Evolutionary conservation across 1,140 invertebrate genomes (phyloP).

Genomic region (Trachymyrmex cornetzi): DNA sequence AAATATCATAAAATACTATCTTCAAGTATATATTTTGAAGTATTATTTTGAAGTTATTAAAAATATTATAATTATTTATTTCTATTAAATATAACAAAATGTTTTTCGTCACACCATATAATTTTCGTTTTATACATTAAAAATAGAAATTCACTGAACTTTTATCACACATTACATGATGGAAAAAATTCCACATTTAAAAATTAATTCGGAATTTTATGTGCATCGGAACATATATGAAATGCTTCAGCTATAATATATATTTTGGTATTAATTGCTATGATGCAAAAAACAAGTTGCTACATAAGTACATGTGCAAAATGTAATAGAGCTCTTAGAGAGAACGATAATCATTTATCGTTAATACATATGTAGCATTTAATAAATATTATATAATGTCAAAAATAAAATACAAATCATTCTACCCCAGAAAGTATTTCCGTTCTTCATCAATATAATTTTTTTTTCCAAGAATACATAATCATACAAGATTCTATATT

Average conservation of each 20-base stretch:
- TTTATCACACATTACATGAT: not conserved
- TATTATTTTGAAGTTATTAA: constrained; percentile 10
- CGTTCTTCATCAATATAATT: not conserved
- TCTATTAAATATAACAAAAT: not conserved
- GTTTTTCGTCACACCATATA: not conserved
- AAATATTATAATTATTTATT: not conserved
- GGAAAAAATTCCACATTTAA: not conserved
- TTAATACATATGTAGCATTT: not conserved
- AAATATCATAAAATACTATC: not conserved
- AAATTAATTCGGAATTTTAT: constrained; percentile 18
- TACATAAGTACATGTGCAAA: not conserved
- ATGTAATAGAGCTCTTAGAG: not conserved
- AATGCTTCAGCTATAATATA: not conserved
- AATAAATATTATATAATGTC: not conserved
- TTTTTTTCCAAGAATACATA: not conserved
- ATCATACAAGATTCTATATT: not conserved
- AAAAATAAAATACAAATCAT: not conserved
- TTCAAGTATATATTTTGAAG: constrained; percentile 4
- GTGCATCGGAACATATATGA: constrained; percentile 19
- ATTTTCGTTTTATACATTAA: not conserved
- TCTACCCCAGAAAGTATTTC: not conserved
- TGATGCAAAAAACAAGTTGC: constrained; percentile 49
- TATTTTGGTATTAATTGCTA: not conserved
- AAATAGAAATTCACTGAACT: not conserved
- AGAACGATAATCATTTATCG: not conserved